These are phyloP conservation scores for Sparidentex hasta DNA, from an alignment of 2,797 vertebrate genomes.

Conservation along the genomic window DNA sequence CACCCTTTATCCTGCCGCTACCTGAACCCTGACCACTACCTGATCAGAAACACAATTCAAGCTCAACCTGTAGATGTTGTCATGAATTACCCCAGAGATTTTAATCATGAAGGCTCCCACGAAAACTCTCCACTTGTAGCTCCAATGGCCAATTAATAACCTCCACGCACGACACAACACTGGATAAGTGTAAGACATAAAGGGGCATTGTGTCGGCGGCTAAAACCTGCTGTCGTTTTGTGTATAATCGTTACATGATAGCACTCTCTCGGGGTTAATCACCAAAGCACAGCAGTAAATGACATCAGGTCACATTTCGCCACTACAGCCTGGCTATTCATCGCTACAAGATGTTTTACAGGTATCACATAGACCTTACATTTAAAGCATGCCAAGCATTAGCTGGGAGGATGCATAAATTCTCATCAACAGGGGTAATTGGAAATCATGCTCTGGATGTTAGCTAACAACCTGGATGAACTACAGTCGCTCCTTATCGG, in stretches of 20 bases:
- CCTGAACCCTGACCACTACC: constrained; percentile 33
- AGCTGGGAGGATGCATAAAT: constrained; percentile 33
- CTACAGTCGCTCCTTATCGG: constrained; percentile 43
- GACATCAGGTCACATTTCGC: constrained; percentile 43
- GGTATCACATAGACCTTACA: constrained; percentile 27
- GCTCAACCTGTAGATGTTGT: constrained; percentile 36
- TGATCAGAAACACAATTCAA: constrained; percentile 12
- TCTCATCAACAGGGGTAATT: constrained; percentile 44
- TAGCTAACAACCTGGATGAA: constrained; percentile 39
- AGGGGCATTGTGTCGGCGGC: constrained; percentile 39
- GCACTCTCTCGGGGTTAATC: constrained; percentile 51
- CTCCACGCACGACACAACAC: constrained; percentile 37
- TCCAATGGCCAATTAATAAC: constrained; percentile 43
- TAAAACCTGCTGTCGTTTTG: constrained; percentile 32
- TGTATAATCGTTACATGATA: constrained; percentile 47
- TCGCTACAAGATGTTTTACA: constrained; percentile 26
- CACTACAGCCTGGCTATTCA: constrained; percentile 42
- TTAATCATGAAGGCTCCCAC: constrained; percentile 23
- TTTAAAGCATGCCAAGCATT: constrained; percentile 37
- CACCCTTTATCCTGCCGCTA: too few relatives aligned
- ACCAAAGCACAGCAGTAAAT: constrained; percentile 41
- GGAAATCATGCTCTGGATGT: constrained; percentile 33
- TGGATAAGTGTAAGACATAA: constrained; percentile 41
- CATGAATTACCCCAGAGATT: constrained; percentile 11
- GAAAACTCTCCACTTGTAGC: constrained; percentile 22